Conservation (phyloP, 30 jellyfish, hydroid and myxozoan genomes). For the Sanderia malayensis region DNA sequence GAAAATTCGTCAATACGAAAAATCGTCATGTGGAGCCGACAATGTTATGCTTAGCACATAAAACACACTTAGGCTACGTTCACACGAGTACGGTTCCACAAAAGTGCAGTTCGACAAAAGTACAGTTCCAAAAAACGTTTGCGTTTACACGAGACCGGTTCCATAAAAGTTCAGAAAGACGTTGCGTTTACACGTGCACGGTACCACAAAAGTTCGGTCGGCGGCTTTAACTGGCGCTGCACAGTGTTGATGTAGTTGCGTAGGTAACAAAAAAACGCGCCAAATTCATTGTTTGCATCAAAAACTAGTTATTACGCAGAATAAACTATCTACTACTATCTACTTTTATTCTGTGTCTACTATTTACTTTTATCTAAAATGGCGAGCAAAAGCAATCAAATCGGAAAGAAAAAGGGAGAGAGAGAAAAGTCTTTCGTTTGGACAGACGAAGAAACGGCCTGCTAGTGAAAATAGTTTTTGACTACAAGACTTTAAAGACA, state of each 20-base stretch:
- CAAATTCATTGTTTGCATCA: not conserved
- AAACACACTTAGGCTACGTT: not conserved
- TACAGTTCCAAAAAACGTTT: no score
- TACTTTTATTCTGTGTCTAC: no score
- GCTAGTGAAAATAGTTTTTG: constrained; percentile 5
- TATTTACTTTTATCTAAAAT: no score
- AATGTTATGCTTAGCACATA: no score
- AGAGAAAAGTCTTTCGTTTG: constrained; percentile 11
- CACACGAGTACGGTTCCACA: constrained; percentile 4
- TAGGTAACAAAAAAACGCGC: not conserved
- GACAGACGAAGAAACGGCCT: constrained; percentile 38
- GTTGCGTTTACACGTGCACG: not conserved
- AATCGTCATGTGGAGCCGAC: no score
- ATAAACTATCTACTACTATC: no score
- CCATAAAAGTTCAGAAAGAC: not conserved
- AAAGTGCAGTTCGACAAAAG: constrained; percentile 3
- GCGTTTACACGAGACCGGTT: no score
- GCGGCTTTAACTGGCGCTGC: no score
- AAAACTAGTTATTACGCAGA: not conserved
- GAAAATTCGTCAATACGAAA: no score
- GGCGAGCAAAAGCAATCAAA: no score
- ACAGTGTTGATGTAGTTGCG: no score
- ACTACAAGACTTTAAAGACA: constrained; percentile 14
- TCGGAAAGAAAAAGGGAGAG: not conserved
- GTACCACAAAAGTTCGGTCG: no score